Base-by-base conservation (phyloP, 2,113 vertebrate genomes). In the Centropristis striata region DNA sequence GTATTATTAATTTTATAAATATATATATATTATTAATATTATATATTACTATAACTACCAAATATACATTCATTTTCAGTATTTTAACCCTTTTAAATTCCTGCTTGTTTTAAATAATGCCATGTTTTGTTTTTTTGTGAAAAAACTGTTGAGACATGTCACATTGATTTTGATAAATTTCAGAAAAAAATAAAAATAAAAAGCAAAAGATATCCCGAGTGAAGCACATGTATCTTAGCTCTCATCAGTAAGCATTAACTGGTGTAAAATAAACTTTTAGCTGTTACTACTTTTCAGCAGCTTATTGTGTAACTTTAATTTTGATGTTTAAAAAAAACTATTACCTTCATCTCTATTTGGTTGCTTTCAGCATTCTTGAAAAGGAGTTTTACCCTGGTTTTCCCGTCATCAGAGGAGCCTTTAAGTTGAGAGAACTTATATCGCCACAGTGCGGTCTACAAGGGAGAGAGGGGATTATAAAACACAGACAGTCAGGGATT, bases 371-470 rank as follows among this genome's bases (percentile, higher is more conserved):
- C 82, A 75, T 97, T 97, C 93, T 96, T 96, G 94, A 98, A 98
- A 68, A 97, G 95, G 4, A 98, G 95, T 86, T 97, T 99, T 18
- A 98, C 96, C 81, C 94, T 95, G 67, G 96, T 96, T 92, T 98
- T 98, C 2, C 97, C 97, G 14, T 99, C 97, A 27, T 99, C 98
- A 41, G 98, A 99, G 54, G 98, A 99, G 39, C 98, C 98, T 93
- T 98, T 99, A 46, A 99, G 96, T 74, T 98, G 98, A 84, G 97
- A 99, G 87, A 98, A 99, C 81, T 97, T 98, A 88, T 97, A 98
- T 73, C 92, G 95, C 98, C 97, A 99, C 75, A 98, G 91, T 8
- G 96, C 78, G 0, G 92, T 95, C 98, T 99, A 84, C 66, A 83
- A 84, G 39, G 67, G 14, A 61, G 42, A 41, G 20, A 39, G 20